Percentiles rank a stretch among this genome's conserved stretches.
Conservation (phyloP, 2,797 vertebrate genomes). For the Myotis pilosus region DNA sequence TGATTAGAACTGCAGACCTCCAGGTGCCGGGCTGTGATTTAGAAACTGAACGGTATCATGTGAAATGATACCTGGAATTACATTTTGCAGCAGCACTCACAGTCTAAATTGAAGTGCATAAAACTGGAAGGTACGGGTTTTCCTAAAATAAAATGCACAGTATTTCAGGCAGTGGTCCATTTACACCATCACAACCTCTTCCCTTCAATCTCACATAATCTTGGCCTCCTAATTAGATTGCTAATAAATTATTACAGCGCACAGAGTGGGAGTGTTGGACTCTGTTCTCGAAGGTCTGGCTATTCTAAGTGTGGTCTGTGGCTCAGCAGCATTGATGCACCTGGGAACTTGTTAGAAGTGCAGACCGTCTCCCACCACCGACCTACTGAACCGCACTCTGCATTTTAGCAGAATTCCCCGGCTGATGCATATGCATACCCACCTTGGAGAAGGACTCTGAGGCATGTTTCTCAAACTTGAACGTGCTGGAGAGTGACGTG, state of each 20-base stretch:
- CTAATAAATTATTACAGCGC: neutral
- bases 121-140: neutral
- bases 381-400: neutral
- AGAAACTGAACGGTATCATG: neutral
- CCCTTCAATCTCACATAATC: neutral
- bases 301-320: neutral
- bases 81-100: neutral
- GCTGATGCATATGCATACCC: neutral
- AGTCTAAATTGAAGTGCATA: neutral
- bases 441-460: neutral
- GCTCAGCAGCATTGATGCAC: neutral
- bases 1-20: neutral
- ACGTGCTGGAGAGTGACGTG: neutral
- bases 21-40: neutral
- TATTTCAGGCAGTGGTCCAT: neutral
- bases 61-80: neutral
- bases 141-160: slow-evolving; percentile 9
- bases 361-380: neutral
- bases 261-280: neutral
- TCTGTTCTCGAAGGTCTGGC: neutral
- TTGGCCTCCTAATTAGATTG: neutral
- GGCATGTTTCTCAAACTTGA: neutral
- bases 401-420: neutral
- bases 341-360: neutral
- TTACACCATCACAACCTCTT: neutral